Conservation (phyloP, 2,888 invertebrate species). For the Leucophora obtusa region DNA sequence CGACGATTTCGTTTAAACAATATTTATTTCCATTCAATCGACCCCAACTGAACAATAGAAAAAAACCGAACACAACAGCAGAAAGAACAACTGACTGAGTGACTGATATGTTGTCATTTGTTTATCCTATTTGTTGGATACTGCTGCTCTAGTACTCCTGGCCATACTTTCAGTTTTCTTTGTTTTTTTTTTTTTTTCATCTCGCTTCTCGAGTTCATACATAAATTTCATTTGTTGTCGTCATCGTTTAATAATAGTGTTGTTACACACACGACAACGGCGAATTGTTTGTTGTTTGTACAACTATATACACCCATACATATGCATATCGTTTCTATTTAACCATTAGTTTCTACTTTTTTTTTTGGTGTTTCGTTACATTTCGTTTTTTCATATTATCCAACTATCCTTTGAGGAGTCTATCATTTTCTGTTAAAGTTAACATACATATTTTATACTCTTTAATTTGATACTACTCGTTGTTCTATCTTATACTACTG, state of each 20-base stretch:
- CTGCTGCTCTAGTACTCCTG: background rate
- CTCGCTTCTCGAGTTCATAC: background rate
- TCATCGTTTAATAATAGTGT: constrained; percentile 49
- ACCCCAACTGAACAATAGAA: constrained; percentile 28
- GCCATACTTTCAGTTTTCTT: background rate
- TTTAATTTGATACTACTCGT: constrained; percentile 39
- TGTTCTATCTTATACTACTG: constrained; percentile 26
- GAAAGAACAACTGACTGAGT: constrained; percentile 1
- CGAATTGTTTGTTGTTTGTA: constrained; percentile 28
- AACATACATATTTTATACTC: constrained; percentile 18
- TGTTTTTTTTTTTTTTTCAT: background rate
- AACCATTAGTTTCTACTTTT: background rate
- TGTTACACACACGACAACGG: constrained; percentile 23
- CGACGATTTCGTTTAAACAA: constrained; percentile 23
- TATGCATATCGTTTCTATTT: constrained; percentile 5
- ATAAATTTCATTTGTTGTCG: constrained; percentile 52
- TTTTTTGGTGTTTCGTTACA: constrained; percentile 12
- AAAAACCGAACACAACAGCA: background rate
- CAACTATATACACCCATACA: constrained; percentile 9
- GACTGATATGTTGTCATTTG: constrained; percentile 43
- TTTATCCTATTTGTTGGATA: constrained; percentile 24
- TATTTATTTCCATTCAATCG: constrained; percentile 52
- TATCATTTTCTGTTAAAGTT: constrained; percentile 29
- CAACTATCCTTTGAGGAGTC: constrained; percentile 46
- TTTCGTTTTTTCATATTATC: constrained; percentile 23